phyloP scores from a whole-genome alignment of 2,113 vertebrate genomes.

The Petrocephalus microphthalmus region DNA sequence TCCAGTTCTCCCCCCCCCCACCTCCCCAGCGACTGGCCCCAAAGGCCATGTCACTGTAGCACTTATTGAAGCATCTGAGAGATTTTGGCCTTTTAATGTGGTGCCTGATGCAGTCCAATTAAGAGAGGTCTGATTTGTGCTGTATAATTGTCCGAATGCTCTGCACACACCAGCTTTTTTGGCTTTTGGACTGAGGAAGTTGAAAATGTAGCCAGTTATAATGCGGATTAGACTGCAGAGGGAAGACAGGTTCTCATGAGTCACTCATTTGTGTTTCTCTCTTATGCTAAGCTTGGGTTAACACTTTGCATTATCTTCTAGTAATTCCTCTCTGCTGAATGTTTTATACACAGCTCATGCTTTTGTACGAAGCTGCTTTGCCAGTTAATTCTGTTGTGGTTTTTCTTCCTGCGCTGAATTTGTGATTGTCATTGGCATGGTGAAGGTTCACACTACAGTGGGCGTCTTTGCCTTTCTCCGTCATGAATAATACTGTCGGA shows the following conservation, averaged over 20 bases:
- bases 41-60: not conserved
- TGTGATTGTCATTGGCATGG: not conserved
- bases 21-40: not conserved
- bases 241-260: not conserved
- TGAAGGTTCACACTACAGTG: not conserved
- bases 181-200: not conserved
- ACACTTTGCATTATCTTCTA: not conserved
- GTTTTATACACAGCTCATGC: not conserved
- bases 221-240: not conserved
- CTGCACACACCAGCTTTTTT: not conserved
- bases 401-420: not conserved
- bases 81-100: not conserved
- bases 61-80: not conserved
- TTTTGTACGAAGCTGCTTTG: not conserved
- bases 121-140: not conserved
- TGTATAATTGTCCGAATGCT: not conserved
- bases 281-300: not conserved
- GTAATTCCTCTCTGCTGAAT: not conserved
- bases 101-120: not conserved
- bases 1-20: not conserved
- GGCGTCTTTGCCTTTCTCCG: not conserved
- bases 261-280: not conserved
- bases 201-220: not conserved
- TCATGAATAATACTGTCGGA: not conserved
- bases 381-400: not conserved